Conservation (phyloP, 2,888 invertebrate genomes). For the Coelogynopora nodosa region DNA sequence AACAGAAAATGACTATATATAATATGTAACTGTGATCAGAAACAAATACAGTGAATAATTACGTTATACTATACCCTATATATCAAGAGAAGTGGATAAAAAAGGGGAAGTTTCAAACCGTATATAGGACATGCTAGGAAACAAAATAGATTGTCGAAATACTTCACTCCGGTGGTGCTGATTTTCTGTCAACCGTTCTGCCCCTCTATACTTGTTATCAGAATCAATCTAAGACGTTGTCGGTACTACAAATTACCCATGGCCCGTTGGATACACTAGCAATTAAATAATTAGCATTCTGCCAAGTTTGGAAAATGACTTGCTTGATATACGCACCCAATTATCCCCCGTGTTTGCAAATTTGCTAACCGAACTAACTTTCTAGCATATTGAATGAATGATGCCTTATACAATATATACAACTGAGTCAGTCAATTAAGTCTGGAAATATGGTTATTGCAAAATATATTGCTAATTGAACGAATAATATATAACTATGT, state of each 20-base stretch:
- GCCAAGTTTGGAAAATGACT: background rate
- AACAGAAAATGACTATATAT: background rate
- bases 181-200: background rate
- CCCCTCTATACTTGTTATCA: background rate
- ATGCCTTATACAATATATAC: too few species aligned
- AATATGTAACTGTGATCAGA: background rate
- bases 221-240: background rate
- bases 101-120: background rate
- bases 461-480: too few species aligned
- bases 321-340: background rate
- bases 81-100: too few species aligned
- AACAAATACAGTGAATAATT: background rate
- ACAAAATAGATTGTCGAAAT: background rate
- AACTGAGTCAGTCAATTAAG: too few species aligned
- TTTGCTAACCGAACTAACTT: too few species aligned
- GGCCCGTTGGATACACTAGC: background rate
- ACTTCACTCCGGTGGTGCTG: background rate
- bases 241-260: background rate
- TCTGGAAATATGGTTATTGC: too few species aligned
- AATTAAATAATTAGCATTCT: background rate
- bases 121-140: background rate
- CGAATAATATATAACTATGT: too few species aligned
- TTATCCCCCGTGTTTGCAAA: background rate
- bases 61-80: too few species aligned
- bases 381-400: too few species aligned